Evolutionary conservation across 2,797 vertebrate species (phyloP), one percentile per base, ranked within the genome.

Genomic region (Potorous gilbertii): DNA sequence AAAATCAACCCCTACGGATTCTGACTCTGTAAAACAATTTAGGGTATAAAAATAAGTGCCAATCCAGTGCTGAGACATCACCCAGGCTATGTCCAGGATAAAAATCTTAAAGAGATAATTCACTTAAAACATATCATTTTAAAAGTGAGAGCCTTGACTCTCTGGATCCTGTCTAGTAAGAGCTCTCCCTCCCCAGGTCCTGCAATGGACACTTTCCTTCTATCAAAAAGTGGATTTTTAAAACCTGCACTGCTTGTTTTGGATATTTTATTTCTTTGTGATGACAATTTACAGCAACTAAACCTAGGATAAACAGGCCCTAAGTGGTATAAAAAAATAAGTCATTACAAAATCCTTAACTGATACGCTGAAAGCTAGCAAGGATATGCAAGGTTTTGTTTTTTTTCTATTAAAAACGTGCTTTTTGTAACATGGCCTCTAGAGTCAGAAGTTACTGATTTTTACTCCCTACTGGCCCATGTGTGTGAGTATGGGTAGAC

Each of bases 101-200:
- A 59, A 12, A 57, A 28, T 95, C 81, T 90, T 93, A 94, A 92
- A 95, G 97, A 89, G 91, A 5, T 12, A 95, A 56, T 9, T 97
- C 54, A 54, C 93, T 95, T 40, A 94, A 98, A 97, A 55, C 40
- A 31, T 21, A 13, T 55, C 62, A 92, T 92, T 94, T 90, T 94
- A 93, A 87, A 92, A 34, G 55, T 95, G 90, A 97, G 92, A 93
- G 92, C 24, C 29, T 56, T 87, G 40, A 87, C 18, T 81, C 21
- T 46, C 66, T 24, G 66, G 66, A 21, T 81, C 21, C 18, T n/a
- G 8, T 2, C n/a, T 81, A 40, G 18, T 46, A 46, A 87, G 74
- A 87, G 40, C 9, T 27, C 24, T 3, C 74, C 24, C 74, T 87
- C 21, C 74, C 4, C 40, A 87, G 1, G 21, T 74, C 18, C 16